Conservation (phyloP, 2,113 vertebrate species). For the Himantopus leucocephalus region DNA sequence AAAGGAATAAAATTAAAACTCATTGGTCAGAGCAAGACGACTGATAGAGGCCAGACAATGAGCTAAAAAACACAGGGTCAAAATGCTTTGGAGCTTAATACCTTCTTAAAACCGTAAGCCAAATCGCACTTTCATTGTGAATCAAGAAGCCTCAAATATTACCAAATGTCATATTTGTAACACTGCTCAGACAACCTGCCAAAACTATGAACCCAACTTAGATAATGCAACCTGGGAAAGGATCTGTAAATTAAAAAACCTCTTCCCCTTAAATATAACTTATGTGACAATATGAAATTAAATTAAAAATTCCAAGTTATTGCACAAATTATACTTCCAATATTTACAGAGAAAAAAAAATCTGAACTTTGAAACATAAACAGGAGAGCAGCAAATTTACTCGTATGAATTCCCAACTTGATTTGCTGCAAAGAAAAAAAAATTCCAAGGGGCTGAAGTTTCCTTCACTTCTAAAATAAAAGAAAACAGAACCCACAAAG, state of each 20-base stretch:
- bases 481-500: constrained; percentile 3
- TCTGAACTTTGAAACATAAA: constrained; percentile 51
- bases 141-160: constrained; percentile 62
- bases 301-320: constrained; percentile 91
- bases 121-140: constrained; percentile 32
- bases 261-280: constrained; percentile 81
- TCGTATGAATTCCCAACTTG: constrained; percentile 23
- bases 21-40: constrained; percentile 48
- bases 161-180: constrained; percentile 59
- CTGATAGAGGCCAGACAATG: constrained; percentile 55
- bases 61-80: constrained; percentile 45
- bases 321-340: constrained; percentile 88
- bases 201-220: constrained; percentile 79
- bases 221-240: constrained; percentile 84
- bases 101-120: constrained; percentile 22
- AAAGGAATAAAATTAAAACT: constrained; percentile 65
- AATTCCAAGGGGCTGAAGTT: not conserved
- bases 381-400: constrained; percentile 64
- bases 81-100: constrained; percentile 38
- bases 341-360: constrained; percentile 82
- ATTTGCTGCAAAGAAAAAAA: not conserved
- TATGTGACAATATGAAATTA: constrained; percentile 85
- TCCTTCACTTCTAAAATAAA: constrained; percentile 44
- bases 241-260: constrained; percentile 86
- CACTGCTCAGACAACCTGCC: constrained; percentile 71